Evolutionary conservation across 2,797 vertebrate genomes (phyloP).

Genomic region (Lindbergichthys nudifrons): DNA sequence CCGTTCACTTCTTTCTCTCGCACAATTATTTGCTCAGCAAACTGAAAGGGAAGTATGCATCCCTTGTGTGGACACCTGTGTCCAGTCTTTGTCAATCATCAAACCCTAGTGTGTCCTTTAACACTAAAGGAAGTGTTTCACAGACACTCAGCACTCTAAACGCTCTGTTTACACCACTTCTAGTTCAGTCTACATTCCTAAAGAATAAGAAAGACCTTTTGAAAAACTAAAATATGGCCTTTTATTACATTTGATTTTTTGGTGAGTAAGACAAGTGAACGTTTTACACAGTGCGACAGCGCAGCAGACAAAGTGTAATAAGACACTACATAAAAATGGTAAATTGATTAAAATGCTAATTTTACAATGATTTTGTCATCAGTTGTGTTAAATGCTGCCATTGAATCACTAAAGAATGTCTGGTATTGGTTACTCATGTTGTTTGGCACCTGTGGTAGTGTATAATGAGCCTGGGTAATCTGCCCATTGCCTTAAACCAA

Average conservation of each 20-base stretch:
- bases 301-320: too few relatives aligned
- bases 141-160: slow-evolving; percentile 13
- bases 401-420: background rate
- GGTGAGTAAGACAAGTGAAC: too few relatives aligned
- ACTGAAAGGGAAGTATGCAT: slow-evolving; percentile 58
- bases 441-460: background rate
- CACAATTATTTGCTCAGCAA: slow-evolving; percentile 33
- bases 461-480: background rate
- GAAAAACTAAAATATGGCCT: background rate
- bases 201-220: background rate
- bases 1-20: slow-evolving; percentile 25
- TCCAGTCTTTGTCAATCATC: slow-evolving; percentile 52
- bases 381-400: background rate
- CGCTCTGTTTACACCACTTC: background rate
- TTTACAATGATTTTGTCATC: background rate
- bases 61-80: slow-evolving; percentile 61
- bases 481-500: slow-evolving; percentile 1
- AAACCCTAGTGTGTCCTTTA: slow-evolving; percentile 27
- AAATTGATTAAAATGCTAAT: background rate
- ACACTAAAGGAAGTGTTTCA: slow-evolving; percentile 24
- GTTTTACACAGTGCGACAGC: too few relatives aligned
- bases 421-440: background rate
- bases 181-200: background rate
- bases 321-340: too few relatives aligned
- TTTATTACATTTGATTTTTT: too few relatives aligned